A percentile compares a stretch with the other conserved stretches of the same genome.
Evolutionary conservation across 2,113 vertebrate genomes (phyloP).

Genomic region (Anarrhichthys ocellatus): DNA sequence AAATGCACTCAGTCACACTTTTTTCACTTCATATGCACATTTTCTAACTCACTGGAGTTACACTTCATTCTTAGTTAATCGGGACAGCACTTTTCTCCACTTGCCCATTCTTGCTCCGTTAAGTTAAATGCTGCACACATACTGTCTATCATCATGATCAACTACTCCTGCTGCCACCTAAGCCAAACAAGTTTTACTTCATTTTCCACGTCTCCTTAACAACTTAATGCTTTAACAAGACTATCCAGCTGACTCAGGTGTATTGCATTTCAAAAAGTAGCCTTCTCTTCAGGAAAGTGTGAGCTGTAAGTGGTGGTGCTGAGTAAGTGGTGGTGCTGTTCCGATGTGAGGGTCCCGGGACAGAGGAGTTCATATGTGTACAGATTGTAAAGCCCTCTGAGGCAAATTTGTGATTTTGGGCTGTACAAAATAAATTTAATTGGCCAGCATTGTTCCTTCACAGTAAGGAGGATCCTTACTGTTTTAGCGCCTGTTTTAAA

Average conservation of each 20-base stretch:
- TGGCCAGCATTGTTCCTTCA: background rate
- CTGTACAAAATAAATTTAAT: too few species aligned
- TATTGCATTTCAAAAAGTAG: too few species aligned
- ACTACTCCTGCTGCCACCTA: background rate
- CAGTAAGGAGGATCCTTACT: background rate
- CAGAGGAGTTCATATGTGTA: too few species aligned
- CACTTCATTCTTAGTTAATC: background rate
- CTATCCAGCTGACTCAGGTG: background rate
- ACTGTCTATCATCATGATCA: background rate
- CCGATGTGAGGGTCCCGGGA: too few species aligned
- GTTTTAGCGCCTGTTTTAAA: too few species aligned
- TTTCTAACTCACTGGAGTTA: background rate
- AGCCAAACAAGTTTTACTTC: background rate
- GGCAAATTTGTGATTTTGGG: too few species aligned
- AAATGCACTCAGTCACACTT: background rate
- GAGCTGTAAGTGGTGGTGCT: background rate
- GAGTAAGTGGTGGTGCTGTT: background rate
- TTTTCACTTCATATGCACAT: background rate
- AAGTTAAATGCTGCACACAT: background rate
- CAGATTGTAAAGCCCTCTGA: too few species aligned
- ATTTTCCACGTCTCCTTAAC: background rate
- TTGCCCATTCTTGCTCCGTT: background rate
- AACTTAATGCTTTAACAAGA: background rate
- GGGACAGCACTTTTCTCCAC: background rate
- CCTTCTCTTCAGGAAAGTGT: background rate